A percentile compares a stretch with the other conserved stretches of the same genome.
phyloP scores from a whole-genome alignment of 2,113 vertebrate genomes.

The Ceyx melanurus region DNA sequence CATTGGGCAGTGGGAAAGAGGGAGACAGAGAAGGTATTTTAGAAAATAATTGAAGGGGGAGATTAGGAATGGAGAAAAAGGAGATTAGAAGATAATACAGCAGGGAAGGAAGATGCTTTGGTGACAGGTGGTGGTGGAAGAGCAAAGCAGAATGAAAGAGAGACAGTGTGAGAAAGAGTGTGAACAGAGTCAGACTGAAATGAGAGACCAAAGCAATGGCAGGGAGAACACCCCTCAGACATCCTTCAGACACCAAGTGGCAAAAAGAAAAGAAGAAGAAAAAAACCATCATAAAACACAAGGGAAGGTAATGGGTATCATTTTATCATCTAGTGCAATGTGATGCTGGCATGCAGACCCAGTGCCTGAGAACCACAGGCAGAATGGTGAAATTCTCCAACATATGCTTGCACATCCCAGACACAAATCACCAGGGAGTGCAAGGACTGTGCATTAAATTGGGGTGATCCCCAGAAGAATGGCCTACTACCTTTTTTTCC shows the following conservation, averaged over 20 bases:
- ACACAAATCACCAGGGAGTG: not conserved
- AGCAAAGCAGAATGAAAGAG: slow-evolving; percentile 32
- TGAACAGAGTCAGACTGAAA: not conserved
- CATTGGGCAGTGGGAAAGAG: not conserved
- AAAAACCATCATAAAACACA: not conserved
- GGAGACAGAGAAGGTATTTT: not conserved
- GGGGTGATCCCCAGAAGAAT: not conserved
- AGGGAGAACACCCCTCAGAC: not conserved
- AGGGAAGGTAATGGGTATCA: not conserved
- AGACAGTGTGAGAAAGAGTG: not conserved
- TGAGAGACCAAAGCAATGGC: not conserved
- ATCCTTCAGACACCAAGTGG: not conserved
- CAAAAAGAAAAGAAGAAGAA: not conserved
- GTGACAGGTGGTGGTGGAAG: slow-evolving; percentile 26
- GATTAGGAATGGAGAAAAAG: not conserved
- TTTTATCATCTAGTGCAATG: not conserved
- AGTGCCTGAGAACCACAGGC: not conserved
- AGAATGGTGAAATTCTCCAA: not conserved
- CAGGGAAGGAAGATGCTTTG: slow-evolving; percentile 8
- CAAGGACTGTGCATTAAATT: not conserved
- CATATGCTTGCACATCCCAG: not conserved
- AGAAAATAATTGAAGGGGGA: not conserved
- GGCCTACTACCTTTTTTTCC: not conserved
- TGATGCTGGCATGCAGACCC: not conserved
- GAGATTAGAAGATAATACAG: not conserved